Base-by-base conservation (phyloP, 2,113 vertebrate genomes). In the Falcunculus frontatus region DNA sequence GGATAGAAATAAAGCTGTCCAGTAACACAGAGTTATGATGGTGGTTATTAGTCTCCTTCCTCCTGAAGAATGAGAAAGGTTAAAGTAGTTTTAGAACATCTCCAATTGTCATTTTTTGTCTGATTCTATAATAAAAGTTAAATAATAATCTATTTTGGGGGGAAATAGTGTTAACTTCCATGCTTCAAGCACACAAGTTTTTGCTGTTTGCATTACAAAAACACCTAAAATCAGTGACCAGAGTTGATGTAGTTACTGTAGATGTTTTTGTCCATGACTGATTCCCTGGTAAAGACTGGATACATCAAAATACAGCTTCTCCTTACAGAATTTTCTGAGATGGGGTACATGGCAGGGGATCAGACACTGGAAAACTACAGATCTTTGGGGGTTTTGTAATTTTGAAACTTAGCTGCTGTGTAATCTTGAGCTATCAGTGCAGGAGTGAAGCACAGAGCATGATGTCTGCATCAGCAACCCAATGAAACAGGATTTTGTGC, bases 121-220 rank as follows among this genome's bases (percentile, higher is more conserved):
- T 33, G 25, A 18, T 44, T 87, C 26, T 62, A 1, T 32, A 23
- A 15, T 10, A 33, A 16, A 60, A 72, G 29, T 44, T 27, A 18
- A 16, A 47, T 52, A 84, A 47, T 32, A 18, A 15, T 60, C 17
- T 32, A 6, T 72, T 84, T 73, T 47, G 1, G 13, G 13, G 1
- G 32, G 9, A 8, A 81, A 22, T 41, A 16, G 13, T 16, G 7
- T 22, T 46, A 29, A 16, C 3, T 60, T 56, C 42, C 19, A 16
- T 9, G 8, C 3, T 33, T 18, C 23, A 55, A 57, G 13, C 2
- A 1, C 0, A 30, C 29, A 18, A 19, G 0, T 64, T 67, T 16
- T 13, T 56, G 69, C 53, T 55, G 6, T 76, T 68, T 30, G 18
- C 14, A 12, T 68, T 68, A 42, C 30, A 44, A 52, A 89, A 52